Conservation (phyloP, 1,140 invertebrate species). For the Periplaneta americana region DNA sequence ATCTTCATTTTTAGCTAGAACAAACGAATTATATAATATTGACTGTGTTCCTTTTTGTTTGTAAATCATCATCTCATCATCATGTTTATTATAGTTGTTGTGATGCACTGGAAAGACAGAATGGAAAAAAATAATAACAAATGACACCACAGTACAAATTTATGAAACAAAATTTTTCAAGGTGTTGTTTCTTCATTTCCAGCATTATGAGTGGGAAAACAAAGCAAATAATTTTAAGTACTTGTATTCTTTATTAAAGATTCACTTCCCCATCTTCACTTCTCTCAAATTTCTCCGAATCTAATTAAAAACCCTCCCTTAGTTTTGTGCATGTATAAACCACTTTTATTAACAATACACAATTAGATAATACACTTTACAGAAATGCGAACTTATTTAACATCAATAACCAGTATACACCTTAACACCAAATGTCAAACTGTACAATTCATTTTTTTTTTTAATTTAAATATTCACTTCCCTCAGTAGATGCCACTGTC, state of each 20-base stretch:
- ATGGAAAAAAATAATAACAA: background rate
- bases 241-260: background rate
- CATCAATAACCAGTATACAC: no score
- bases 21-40: background rate
- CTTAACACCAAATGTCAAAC: no score
- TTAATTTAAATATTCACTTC: no score
- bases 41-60: background rate
- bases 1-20: background rate
- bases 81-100: background rate
- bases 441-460: no score
- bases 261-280: slow-evolving; percentile 21
- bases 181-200: background rate
- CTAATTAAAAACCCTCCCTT: no score
- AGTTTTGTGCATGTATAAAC: no score
- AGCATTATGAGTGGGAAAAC: background rate
- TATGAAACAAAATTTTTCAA: background rate
- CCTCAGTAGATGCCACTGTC: no score
- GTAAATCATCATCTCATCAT: background rate
- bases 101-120: background rate
- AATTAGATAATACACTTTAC: no score
- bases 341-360: no score
- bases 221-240: background rate
- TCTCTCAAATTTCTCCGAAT: no score
- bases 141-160: background rate
- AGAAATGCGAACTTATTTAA: no score